A percentile compares a stretch with the other conserved stretches of the same genome.
Conservation (phyloP, 1,140 invertebrate genomes). For the Formica selysi region DNA sequence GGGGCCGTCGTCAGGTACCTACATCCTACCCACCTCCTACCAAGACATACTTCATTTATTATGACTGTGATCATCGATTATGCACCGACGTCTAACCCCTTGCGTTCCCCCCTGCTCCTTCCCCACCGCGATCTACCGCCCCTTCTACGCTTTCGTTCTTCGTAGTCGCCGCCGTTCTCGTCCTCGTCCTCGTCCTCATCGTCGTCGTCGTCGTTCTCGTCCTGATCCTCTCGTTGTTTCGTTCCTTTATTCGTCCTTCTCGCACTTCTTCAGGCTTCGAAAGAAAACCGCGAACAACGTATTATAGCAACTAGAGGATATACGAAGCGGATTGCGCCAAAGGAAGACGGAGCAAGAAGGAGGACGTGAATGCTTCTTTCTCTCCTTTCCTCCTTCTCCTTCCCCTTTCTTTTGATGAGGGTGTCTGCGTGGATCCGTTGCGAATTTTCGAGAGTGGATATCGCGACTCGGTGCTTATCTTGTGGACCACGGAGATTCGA, state of each 20-base stretch:
- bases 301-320: slow-evolving; percentile 66
- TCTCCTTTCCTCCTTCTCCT: not conserved
- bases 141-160: slow-evolving; percentile 66
- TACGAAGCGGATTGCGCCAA: slow-evolving; percentile 59
- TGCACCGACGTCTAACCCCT: slow-evolving; percentile 80
- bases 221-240: not conserved
- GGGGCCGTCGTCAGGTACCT: slow-evolving; percentile 84
- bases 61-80: slow-evolving; percentile 86
- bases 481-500: slow-evolving; percentile 23
- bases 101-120: slow-evolving; percentile 27
- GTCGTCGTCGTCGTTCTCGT: slow-evolving; percentile 50
- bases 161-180: slow-evolving; percentile 6
- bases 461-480: not conserved
- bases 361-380: slow-evolving; percentile 4
- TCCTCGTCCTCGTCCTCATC: slow-evolving; percentile 32
- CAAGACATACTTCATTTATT: slow-evolving; percentile 86
- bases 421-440: slow-evolving; percentile 78
- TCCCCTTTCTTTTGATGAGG: slow-evolving; percentile 56
- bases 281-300: slow-evolving; percentile 48
- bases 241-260: slow-evolving; percentile 50
- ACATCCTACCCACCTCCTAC: slow-evolving; percentile 81
- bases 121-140: slow-evolving; percentile 64
- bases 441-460: slow-evolving; percentile 80
- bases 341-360: slow-evolving; percentile 16
- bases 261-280: slow-evolving; percentile 27